phyloP scores from a whole-genome alignment of 1,140 invertebrate species.

The Zaprionus capensis region DNA sequence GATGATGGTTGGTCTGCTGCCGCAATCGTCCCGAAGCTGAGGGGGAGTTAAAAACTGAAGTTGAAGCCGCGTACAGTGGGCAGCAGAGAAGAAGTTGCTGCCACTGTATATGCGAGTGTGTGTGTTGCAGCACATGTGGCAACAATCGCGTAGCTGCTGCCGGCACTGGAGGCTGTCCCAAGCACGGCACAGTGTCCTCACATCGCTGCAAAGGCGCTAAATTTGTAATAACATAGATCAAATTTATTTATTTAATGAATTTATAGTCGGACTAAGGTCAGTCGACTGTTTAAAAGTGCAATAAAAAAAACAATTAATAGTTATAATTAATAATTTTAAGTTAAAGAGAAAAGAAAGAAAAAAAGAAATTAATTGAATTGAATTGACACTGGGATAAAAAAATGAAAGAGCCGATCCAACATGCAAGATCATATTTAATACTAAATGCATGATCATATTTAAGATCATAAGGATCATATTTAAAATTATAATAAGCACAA shows the following conservation, averaged over 20 bases:
- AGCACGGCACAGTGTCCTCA: conserved; percentile 29
- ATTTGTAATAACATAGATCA: background rate
- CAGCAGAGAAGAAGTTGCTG: background rate
- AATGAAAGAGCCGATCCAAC: no score
- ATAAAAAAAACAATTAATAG: no score
- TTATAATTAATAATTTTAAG: no score
- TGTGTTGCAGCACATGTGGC: conserved; percentile 36
- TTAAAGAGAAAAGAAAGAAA: no score
- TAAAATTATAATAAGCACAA: background rate
- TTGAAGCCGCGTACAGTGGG: conserved; percentile 1
- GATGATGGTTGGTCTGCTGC: conserved; percentile 62
- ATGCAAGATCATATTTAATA: background rate
- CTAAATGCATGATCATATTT: no score
- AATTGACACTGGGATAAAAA: no score
- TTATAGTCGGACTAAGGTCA: no score
- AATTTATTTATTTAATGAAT: no score
- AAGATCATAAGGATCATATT: no score
- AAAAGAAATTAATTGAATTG: no score
- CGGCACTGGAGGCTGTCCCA: conserved; percentile 10
- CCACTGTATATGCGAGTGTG: background rate
- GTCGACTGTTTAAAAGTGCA: no score
- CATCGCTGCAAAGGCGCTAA: background rate
- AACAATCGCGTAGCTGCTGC: conserved; percentile 16
- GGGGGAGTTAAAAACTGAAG: conserved; percentile 16
- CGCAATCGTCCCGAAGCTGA: conserved; percentile 24